Conservation (phyloP, 2,888 invertebrate genomes). For the Tuta absoluta region DNA sequence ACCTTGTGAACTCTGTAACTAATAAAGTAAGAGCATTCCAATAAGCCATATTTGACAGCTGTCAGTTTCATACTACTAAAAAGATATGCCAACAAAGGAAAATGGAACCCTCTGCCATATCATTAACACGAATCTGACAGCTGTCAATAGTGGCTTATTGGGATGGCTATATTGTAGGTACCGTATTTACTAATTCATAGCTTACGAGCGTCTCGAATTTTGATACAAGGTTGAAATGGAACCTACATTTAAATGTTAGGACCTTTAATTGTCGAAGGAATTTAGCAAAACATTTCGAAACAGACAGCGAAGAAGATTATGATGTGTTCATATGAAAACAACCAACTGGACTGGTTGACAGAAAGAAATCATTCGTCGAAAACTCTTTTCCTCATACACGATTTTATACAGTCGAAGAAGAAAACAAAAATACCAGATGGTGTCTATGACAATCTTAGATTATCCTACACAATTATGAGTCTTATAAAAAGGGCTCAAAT, state of each 20-base stretch:
- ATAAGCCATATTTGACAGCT: too few relatives aligned
- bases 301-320: background rate
- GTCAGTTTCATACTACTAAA: too few relatives aligned
- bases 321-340: too few relatives aligned
- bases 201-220: background rate
- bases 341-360: too few relatives aligned
- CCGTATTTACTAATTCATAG: background rate
- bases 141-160: too few relatives aligned
- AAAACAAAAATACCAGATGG: background rate
- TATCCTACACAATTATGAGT: conserved; percentile 6
- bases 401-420: background rate
- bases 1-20: too few relatives aligned
- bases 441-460: background rate
- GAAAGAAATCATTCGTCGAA: too few relatives aligned
- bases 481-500: conserved; percentile 4
- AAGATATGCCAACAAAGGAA: too few relatives aligned
- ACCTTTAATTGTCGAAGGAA: conserved; percentile 5
- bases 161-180: too few relatives aligned
- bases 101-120: too few relatives aligned
- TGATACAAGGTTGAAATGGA: conserved; percentile 2
- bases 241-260: conserved; percentile 5
- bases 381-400: background rate
- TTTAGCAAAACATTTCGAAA: background rate
- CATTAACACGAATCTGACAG: too few relatives aligned
- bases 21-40: too few relatives aligned